These are phyloP conservation scores for Sitobion miscanthi DNA, from an alignment of 1,140 invertebrate species.

Conservation along the genomic window DNA sequence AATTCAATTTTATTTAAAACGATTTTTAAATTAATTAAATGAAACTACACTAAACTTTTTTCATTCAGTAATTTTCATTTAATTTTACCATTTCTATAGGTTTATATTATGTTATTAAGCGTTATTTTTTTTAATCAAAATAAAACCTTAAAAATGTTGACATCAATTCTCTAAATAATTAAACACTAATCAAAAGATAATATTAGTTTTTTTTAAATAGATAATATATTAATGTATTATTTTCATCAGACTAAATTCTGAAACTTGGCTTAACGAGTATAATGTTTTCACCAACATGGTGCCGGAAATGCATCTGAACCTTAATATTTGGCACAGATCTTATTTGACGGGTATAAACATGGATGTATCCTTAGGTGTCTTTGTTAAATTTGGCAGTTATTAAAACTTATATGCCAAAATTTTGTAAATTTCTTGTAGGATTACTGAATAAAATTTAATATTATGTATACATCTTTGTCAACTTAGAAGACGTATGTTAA, in stretches of 20 bases:
- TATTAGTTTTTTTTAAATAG: not conserved
- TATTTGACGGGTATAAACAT: not conserved
- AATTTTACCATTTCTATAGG: not conserved
- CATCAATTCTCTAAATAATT: not conserved
- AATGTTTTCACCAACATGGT: not conserved
- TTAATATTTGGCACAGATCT: slow-evolving; percentile 18
- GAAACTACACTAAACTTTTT: not conserved
- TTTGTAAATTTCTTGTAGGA: not conserved
- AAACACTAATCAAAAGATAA: not conserved
- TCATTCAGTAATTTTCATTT: not conserved
- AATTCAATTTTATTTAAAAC: not conserved
- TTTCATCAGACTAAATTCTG: not conserved
- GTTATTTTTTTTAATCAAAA: not conserved
- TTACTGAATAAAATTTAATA: not conserved
- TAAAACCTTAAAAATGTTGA: not conserved
- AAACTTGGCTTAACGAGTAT: slow-evolving; percentile 5
- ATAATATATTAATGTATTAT: not conserved
- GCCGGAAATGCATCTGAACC: slow-evolving; percentile 26
- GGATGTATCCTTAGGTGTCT: not conserved
- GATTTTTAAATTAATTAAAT: not conserved
- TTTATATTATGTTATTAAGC: no score
- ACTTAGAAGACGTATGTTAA: not conserved
- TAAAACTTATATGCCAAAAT: not conserved
- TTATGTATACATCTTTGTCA: not conserved
- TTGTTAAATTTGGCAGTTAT: not conserved